Evolutionary conservation across 2,888 invertebrate genomes (phyloP).

Genomic region (Acholoe squamosa): DNA sequence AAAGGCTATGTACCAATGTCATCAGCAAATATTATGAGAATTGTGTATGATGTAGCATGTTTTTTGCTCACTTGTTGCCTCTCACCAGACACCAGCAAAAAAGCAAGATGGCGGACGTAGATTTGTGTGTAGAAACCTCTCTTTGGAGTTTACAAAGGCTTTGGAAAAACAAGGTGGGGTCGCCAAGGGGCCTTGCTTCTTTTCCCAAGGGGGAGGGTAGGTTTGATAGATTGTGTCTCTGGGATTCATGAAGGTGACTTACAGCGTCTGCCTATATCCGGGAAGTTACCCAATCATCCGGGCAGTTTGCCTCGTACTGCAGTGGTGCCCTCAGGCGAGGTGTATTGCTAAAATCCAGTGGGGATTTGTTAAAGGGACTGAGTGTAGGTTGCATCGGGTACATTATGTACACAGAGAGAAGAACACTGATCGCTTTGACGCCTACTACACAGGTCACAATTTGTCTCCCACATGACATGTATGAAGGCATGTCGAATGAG

Average conservation of each 20-base stretch:
- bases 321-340: neutral
- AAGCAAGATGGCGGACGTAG: neutral
- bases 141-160: neutral
- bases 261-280: neutral
- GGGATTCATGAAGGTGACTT: neutral
- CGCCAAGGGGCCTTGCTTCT: neutral
- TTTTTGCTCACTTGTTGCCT: neutral
- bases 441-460: too few relatives aligned
- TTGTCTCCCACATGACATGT: too few relatives aligned
- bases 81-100: conserved; percentile 4
- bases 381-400: neutral
- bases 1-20: too few relatives aligned
- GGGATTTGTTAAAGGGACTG: too few relatives aligned
- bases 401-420: too few relatives aligned
- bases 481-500: too few relatives aligned
- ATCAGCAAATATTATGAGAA: neutral
- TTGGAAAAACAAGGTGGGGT: neutral
- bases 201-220: neutral
- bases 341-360: neutral
- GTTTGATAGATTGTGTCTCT: neutral
- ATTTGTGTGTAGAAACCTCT: neutral
- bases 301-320: neutral
- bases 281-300: neutral
- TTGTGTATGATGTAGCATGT: neutral
- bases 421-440: too few relatives aligned